Evolutionary conservation across 2,113 vertebrate species (phyloP), one percentile per base, ranked within the genome.

Genomic region (Hippoglossus stenolepis): DNA sequence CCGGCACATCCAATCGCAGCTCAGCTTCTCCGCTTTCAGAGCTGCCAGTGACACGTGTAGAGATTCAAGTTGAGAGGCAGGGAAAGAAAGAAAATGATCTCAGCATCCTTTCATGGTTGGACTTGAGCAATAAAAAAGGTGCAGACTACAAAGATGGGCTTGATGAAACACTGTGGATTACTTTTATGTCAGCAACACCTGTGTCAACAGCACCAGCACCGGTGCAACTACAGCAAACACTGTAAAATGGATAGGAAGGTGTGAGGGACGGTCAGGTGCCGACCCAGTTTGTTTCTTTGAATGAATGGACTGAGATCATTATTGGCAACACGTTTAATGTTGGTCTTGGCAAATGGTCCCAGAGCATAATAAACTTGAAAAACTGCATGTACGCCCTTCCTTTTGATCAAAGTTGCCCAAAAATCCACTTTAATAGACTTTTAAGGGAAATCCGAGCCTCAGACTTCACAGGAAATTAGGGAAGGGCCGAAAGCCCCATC

Each of bases 1-100:
- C 96, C 0, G 96, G 96, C 47, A 96, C 95, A 5, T 96, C 95
- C 90, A 97, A 40, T 0, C 14, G 93, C 77, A 98, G 91, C 64
- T 94, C 92, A 0, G 94, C 95, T 67, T 97, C 95, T 1, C 97
- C 96, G 0, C 91, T 95, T 0, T 79, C 64, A 43, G 90, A 70
- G 17, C 96, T 97, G 87, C 31, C 7, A 70, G 73, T 23, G 61
- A 75, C 65, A 78, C 31, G 47, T 68, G 40, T 56, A 54, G 35
- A 73, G 60, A 77, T 20, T 49, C 65, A 78, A 35, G 11, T 54
- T 63, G 18, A 59, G 23, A 26, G 23, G 28, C 54, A 65, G 53
- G 66, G 53, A 20, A 57, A 66, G 73, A 54, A 38, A 67, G 45
- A 67, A 54, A 20, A 35, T 11, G 2, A 23, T 26, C 77, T 54